Percentiles rank a stretch among this genome's conserved stretches.
Evolutionary conservation across 2,113 vertebrate species (phyloP).

Genomic region (Cyprinodon brontotheroides): DNA sequence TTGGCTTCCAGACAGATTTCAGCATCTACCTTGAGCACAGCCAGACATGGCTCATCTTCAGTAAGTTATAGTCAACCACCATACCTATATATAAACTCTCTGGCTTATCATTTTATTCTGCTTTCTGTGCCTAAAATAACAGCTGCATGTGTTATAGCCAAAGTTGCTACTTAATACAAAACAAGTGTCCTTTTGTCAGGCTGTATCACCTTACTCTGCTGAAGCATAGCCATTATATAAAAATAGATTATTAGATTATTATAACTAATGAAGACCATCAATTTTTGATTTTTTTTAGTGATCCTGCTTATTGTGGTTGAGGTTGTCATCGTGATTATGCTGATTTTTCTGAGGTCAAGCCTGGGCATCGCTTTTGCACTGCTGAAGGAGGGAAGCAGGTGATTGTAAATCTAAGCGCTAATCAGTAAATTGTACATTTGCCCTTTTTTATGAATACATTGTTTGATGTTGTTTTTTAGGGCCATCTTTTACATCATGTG

Average conservation of each 20-base stretch:
- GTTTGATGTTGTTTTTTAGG: conserved; percentile 73
- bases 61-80: conserved; percentile 66
- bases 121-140: not conserved
- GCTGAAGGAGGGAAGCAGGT: conserved; percentile 96
- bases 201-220: not conserved
- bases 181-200: too few species aligned
- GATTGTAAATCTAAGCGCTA: conserved; percentile 36
- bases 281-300: conserved; percentile 79
- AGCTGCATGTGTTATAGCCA: not conserved
- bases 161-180: not conserved
- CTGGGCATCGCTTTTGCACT: conserved; percentile 88
- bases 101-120: not conserved
- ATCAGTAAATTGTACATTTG: not conserved
- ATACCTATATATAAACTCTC: not conserved
- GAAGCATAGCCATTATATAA: not conserved
- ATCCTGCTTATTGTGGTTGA: conserved; percentile 86
- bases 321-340: conserved; percentile 82
- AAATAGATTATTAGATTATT: not conserved
- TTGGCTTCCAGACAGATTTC: conserved; percentile 90
- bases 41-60: conserved; percentile 92
- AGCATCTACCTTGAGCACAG: conserved; percentile 87
- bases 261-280: not conserved
- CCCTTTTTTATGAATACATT: not conserved
- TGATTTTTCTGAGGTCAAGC: conserved; percentile 90
- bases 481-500: conserved; percentile 91